Evolutionary conservation across 2,888 invertebrate species (phyloP), one percentile per base, ranked within the genome.

Genomic region (Synergus japonicus): DNA sequence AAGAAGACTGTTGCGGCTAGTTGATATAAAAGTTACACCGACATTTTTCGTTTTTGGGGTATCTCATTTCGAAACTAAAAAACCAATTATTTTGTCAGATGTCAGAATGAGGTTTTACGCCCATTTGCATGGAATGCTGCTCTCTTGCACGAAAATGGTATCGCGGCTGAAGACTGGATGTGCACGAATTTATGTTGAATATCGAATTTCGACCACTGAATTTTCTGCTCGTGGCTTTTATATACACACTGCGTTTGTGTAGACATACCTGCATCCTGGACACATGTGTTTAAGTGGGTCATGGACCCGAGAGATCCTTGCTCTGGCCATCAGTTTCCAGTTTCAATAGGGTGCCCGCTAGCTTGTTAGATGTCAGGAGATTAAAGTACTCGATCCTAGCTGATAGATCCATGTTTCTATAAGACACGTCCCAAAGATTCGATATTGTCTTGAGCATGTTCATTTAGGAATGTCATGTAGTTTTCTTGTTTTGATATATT

Each of bases 221-320:
- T 46, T 69, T 29, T 29, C 49, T 46, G 46, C 13, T 49, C 22
- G 37, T 29, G 12, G 29, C 22, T 22, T 22, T 22, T 22, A 22
- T 22, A 54, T 69, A 37, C 37, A 49, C 46, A 69, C 18, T 67
- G 46, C 13, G 43, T 13, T 67, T 29, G 29, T 46, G 22, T 46
- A 44, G 12, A 13, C 46, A 54, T 69, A 49, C 37, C 49, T 81
- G 76, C 79, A 80, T 83, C 82, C 81, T 83, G 81, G 81, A 82
- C 83, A 82, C 83, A 81, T 83, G 81, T 82, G 79, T 82, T 69
- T 79, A 83, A 82, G 79, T 83, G 77, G 83, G 83, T 83, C 83
- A 83, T 78, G 83, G 79, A 82, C 79, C 81, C 79, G 46, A 46
- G 46, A 49, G 46, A 29, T 69, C 69, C 69, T 69, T 69, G 49